Conservation (phyloP, 2,888 invertebrate genomes). For the Sinelater perroti region DNA sequence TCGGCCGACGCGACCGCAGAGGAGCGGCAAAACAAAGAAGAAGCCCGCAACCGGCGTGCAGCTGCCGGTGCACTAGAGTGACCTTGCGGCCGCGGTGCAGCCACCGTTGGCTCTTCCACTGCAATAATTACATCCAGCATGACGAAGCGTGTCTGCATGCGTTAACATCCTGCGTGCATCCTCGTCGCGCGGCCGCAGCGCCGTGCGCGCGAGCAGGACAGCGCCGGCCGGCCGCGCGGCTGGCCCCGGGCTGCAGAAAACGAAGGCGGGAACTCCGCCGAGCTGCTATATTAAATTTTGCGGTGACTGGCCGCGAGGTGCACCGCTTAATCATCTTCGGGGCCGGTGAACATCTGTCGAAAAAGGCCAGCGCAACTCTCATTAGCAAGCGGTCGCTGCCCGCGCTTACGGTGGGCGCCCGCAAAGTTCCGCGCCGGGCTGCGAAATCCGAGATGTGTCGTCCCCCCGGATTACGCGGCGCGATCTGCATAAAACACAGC, state of each 20-base stretch:
- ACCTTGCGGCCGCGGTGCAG: conserved; percentile 36
- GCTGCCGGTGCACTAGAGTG: conserved; percentile 35
- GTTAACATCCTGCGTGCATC: conserved; percentile 32
- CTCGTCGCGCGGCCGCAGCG: conserved; percentile 5
- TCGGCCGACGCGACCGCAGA: conserved; percentile 6
- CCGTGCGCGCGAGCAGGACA: neutral
- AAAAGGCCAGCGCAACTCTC: conserved; percentile 11
- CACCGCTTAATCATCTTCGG: conserved; percentile 15
- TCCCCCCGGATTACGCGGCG: too few relatives aligned
- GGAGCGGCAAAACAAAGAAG: conserved; percentile 16
- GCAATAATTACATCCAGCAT: conserved; percentile 37
- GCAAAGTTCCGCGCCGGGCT: neutral
- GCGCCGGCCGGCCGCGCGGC: conserved; percentile 16
- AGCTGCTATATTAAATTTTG: conserved; percentile 20
- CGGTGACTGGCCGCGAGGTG: neutral
- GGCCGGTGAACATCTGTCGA: conserved; percentile 25
- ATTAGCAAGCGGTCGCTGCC: conserved; percentile 1
- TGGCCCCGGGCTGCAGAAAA: conserved; percentile 16
- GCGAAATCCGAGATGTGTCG: neutral
- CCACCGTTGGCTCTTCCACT: conserved; percentile 29
- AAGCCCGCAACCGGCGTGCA: conserved; percentile 30
- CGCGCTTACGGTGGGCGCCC: conserved; percentile 5
- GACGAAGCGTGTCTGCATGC: conserved; percentile 37
- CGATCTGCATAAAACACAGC: neutral
- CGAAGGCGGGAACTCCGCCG: conserved; percentile 3